Base-by-base conservation (phyloP, 1,140 invertebrate genomes). In the Latrodectus geometricus region DNA sequence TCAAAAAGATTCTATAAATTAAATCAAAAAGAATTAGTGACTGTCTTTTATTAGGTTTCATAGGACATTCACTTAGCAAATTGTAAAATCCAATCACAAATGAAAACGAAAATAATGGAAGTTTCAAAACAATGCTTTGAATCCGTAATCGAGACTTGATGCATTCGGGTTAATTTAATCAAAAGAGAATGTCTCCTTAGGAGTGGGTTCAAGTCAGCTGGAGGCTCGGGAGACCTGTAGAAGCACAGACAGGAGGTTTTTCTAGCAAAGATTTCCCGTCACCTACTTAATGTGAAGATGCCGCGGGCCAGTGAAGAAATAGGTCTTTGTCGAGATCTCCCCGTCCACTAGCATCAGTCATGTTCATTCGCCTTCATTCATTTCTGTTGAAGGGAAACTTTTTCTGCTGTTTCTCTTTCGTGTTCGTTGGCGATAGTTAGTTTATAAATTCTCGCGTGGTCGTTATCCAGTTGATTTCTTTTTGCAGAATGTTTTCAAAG, bases 281-380 rank as follows among this genome's bases (percentile, higher is more conserved):
- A 83, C 80, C 80, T 83, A 83, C 72, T 83, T 83, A 49, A 56
- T 79, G 48, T 65, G 66, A 70, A n/a, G 52, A 9, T 65, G 80
- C 80, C 80, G 69, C 80, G 80, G 80, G 80, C 80, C 35, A 83
- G 48, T 83, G 80, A 69, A 83, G 80, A 83, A 83, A 83, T 83
- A 83, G 80, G 80, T 83, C 80, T 83, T 54, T 77, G 70, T 73
- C 75, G 35, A 21, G 48, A 14, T 79, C 23, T 68, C 49, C 73
- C 74, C 80, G 80, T 69, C 80, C 80, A 83, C 80, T 83, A 70
- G 74, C 80, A 83, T 83, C 56, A 17, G 14, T 20, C 69, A 70
- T 66, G 5, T 66, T 20, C 7, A 8, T 70, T 48, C 17, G 11
- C 54, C 11, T 61, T 61, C 54, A 61, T 61, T 61, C 54, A 61